These are phyloP conservation scores for Rhamphomyia laevipes DNA, from an alignment of 2,888 invertebrate species.

Conservation along the genomic window DNA sequence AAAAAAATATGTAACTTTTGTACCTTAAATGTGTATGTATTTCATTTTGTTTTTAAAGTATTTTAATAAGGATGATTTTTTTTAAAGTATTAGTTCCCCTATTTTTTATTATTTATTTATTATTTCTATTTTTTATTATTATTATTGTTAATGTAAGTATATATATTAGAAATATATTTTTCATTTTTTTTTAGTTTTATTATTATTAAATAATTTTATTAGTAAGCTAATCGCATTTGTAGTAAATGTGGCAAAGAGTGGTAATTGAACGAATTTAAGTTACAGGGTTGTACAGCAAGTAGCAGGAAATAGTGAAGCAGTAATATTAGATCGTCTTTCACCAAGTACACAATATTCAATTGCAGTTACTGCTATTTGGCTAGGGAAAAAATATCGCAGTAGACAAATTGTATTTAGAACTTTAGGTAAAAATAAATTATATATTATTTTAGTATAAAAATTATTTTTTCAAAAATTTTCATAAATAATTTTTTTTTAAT, in stretches of 20 bases:
- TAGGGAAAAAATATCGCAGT: conserved; percentile 71
- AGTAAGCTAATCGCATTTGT: neutral
- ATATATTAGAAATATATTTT: no score
- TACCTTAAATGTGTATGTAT: no score
- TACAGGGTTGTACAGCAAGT: conserved; percentile 89
- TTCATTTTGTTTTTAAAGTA: no score
- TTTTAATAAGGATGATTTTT: no score
- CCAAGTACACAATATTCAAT: conserved; percentile 84
- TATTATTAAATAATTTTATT: neutral
- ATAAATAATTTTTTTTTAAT: conserved; percentile 3
- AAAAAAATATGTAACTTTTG: no score
- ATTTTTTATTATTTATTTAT: no score
- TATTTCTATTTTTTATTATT: no score
- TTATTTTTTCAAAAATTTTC: neutral
- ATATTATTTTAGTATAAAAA: neutral
- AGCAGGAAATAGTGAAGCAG: conserved; percentile 79
- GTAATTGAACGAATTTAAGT: conserved; percentile 62
- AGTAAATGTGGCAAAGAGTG: conserved; percentile 28
- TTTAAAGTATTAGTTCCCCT: no score
- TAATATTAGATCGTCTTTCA: conserved; percentile 66
- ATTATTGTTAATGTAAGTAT: no score
- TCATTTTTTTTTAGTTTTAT: neutral
- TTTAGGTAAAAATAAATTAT: conserved; percentile 50
- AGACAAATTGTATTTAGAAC: conserved; percentile 84
- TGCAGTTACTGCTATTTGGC: conserved; percentile 72